Percentiles rank a stretch among this genome's conserved stretches.
These are phyloP conservation scores for Bombus pyrosoma DNA, from an alignment of 1,140 invertebrate species.

Conservation along the genomic window DNA sequence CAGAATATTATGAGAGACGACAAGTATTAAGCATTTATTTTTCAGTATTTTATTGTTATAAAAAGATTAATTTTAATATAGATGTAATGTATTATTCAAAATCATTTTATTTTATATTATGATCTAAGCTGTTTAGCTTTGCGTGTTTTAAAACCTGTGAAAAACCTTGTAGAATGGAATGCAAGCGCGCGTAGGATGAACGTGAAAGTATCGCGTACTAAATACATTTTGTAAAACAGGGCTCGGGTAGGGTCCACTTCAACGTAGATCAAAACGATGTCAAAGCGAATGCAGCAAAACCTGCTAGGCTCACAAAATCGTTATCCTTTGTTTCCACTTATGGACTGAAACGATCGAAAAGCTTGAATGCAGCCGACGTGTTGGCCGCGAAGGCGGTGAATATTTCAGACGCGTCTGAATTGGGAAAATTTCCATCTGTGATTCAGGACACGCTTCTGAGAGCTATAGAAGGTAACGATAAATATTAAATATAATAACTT, in stretches of 20 bases:
- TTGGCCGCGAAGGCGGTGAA: conserved; percentile 83
- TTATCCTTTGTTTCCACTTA: conserved; percentile 80
- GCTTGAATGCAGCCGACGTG: conserved; percentile 87
- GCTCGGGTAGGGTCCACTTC: conserved; percentile 83
- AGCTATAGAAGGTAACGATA: conserved; percentile 85
- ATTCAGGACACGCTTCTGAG: conserved; percentile 88
- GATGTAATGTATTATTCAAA: background rate
- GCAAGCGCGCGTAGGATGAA: background rate
- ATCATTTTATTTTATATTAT: background rate
- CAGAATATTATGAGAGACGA: background rate
- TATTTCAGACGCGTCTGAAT: conserved; percentile 87
- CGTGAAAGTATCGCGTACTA: conserved; percentile 1
- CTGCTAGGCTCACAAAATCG: conserved; percentile 80
- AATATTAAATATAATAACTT: background rate
- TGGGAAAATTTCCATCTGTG: conserved; percentile 88
- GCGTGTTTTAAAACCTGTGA: background rate
- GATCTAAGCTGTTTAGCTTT: no score
- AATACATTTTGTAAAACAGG: conserved; percentile 58
- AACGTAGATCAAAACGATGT: conserved; percentile 73
- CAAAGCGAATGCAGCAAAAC: conserved; percentile 69
- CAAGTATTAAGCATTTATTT: background rate
- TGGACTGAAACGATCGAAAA: conserved; percentile 91
- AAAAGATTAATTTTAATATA: background rate
- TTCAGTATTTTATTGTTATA: background rate
- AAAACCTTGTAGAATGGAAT: background rate